Base-by-base conservation (phyloP, 1,140 invertebrate species). In the Chymomyza costata region DNA sequence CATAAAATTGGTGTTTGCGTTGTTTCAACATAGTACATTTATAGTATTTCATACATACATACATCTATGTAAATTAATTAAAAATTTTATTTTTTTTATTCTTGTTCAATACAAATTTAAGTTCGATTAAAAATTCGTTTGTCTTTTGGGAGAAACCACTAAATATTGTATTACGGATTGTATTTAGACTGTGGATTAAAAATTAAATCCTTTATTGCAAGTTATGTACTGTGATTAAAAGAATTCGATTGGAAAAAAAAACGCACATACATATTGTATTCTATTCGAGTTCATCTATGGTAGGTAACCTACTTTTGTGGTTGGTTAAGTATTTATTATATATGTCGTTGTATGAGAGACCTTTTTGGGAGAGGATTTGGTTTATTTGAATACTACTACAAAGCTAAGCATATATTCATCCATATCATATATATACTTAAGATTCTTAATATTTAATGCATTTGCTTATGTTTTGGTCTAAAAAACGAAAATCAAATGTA, bases 331-430 rank as follows among this genome's bases (percentile, higher is more conserved):
- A n/a, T n/a, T n/a, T n/a, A n/a, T n/a, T n/a, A n/a, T n/a, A 56
- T 78, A 64, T 52, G 62, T 76, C 71, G 71, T 76, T 76, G 71
- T 76, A 78, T 64, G 71, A 76, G 73, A 76, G 71, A 76, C 71
- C 71, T 78, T 62, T 25, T 54, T 78, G 62, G 66, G 67, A 78
- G 66, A 78, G 71, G 71, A 71, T 38, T 76, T 64, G 69, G 69
- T 34, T 65, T 61, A 47, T 18, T 38, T 58, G 28, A n/a, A n/a
- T 57, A 37, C 52, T 39, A 39, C 53, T 70, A 71, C 55, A 34
- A 49, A 40, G 17, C 56, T 60, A 50, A 28, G 34, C 28, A 49
- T 43, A 25, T 60, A 55, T n/a, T n/a, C n/a, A n/a, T n/a, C n/a
- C n/a, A n/a, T n/a, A n/a, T n/a, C n/a, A 28, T 28, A 28, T 28